Conservation (phyloP, 2,797 vertebrate genomes). For the Platyrinchus mystaceus region DNA sequence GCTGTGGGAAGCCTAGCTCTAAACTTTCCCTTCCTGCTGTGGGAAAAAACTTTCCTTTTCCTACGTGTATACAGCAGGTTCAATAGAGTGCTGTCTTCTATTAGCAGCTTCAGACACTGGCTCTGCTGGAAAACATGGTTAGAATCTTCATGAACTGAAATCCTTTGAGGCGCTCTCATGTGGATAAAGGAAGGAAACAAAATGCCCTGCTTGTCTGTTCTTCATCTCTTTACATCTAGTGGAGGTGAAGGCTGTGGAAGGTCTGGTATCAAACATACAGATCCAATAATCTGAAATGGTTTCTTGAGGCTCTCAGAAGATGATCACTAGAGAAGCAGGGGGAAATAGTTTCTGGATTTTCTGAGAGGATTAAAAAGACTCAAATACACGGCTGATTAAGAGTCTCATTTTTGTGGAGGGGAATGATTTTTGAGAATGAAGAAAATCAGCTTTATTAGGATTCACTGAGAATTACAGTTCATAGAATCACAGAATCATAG, state of each 20-base stretch:
- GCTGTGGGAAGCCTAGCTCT: neutral
- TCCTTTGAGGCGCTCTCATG: neutral
- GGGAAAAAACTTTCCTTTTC: neutral
- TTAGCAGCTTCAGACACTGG: neutral
- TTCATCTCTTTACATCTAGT: neutral
- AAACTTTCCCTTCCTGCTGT: neutral
- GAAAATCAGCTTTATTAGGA: neutral
- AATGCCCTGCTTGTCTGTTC: neutral
- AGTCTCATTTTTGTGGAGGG: neutral
- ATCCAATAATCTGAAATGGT: neutral
- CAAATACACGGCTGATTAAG: neutral
- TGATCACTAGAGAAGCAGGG: neutral
- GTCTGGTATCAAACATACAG: neutral
- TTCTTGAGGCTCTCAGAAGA: neutral
- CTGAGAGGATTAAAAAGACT: neutral
- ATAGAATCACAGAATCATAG: too few relatives aligned
- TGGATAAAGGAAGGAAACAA: neutral
- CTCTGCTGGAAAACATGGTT: neutral
- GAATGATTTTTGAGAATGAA: neutral
- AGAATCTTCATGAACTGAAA: neutral
- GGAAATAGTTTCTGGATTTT: neutral
- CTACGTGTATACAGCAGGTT: neutral
- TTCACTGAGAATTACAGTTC: neutral
- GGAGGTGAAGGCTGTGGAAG: neutral
- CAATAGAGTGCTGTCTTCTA: neutral